Percentiles rank a stretch among this genome's conserved stretches.
phyloP scores from a whole-genome alignment of 1,140 invertebrate genomes.

The Dendroctonus valens region DNA sequence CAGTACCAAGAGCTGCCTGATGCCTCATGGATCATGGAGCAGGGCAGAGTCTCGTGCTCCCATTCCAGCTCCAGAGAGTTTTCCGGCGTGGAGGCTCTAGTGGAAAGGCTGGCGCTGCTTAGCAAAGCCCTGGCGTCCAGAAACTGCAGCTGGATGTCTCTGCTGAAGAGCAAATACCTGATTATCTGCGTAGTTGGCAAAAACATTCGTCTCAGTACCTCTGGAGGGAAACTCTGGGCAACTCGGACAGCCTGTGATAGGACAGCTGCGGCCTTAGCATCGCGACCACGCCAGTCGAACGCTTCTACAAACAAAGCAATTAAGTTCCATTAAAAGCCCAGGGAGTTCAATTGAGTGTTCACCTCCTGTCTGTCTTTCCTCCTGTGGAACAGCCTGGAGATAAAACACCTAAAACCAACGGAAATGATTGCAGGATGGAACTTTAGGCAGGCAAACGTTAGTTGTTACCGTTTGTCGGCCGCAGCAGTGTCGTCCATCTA shows the following conservation, averaged over 20 bases:
- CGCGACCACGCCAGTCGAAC: slow-evolving; percentile 52
- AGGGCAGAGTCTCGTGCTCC: slow-evolving; percentile 57
- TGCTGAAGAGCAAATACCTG: slow-evolving; percentile 41
- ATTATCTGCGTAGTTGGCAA: not conserved
- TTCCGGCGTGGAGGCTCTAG: slow-evolving; percentile 51
- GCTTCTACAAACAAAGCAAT: slow-evolving; percentile 40
- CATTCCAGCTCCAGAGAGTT: slow-evolving; percentile 61
- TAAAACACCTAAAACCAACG: slow-evolving; percentile 38
- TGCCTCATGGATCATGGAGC: slow-evolving; percentile 43
- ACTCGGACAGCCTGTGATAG: slow-evolving; percentile 52
- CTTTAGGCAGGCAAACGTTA: not conserved
- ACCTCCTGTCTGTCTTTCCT: slow-evolving; percentile 41
- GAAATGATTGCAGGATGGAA: slow-evolving; percentile 21
- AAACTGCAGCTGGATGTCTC: slow-evolving; percentile 54
- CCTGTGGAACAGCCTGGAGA: slow-evolving; percentile 39
- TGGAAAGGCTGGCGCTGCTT: slow-evolving; percentile 51
- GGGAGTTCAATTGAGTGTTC: slow-evolving; percentile 12
- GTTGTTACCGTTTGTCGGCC: slow-evolving; percentile 18
- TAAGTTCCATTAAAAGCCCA: not conserved
- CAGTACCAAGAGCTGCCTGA: slow-evolving; percentile 47
- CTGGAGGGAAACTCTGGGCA: slow-evolving; percentile 43
- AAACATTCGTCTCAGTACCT: slow-evolving; percentile 37
- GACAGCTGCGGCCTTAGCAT: slow-evolving; percentile 51
- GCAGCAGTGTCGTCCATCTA: slow-evolving; percentile 6
- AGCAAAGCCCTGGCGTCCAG: slow-evolving; percentile 54